Evolutionary conservation across 2,888 invertebrate genomes (phyloP), one percentile per base, ranked within the genome.

Genomic region (Synergus japonicus): DNA sequence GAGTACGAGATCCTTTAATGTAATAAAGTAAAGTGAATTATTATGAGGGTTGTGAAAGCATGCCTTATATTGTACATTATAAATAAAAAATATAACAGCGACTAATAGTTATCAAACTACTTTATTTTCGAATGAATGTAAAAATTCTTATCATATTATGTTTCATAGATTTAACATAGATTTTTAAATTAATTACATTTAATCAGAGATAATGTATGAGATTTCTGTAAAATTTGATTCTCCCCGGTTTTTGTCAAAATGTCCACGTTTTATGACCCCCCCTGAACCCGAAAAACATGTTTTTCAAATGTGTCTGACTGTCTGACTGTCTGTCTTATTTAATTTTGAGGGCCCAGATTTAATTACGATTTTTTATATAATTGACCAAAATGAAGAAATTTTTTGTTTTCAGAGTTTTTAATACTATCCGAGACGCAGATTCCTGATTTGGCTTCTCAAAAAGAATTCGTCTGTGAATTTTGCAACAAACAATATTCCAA

Each of bases 401-500:
- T 15, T 15, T 76, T 69, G 9, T 49, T 65, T 73, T 69, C 73
- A 73, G 73, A 54, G 4, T 37, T 49, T 49, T 15, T 54, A 41
- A 58, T 46, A 63, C 7, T 37, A 15, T 13, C 15, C 15, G 43
- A 63, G 15, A n/a, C n/a, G 18, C 60, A 64, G 12, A 22, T n/a
- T 41, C 12, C 64, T 60, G 29, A 60, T 13, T 76, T 12, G 22
- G 29, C 43, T n/a, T 10, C 18, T 43, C 29, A 37, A 41, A 41
- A 76, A 18, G 18, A 64, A 76, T 76, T 73, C 29, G 15, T 0
- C 15, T 73, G 73, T 37, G 73, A 73, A 29, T 69, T 54, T 69
- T 69, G 69, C 29, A 69, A 69, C n/a, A 69, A 69, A 69, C 37
- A 54, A 49, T 69, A 69, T 29, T 46, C 37, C 15, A 69, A 69